A percentile compares a stretch with the other conserved stretches of the same genome.
Evolutionary conservation across 2,797 vertebrate genomes (phyloP).

Genomic region (Micromesistius poutassou): DNA sequence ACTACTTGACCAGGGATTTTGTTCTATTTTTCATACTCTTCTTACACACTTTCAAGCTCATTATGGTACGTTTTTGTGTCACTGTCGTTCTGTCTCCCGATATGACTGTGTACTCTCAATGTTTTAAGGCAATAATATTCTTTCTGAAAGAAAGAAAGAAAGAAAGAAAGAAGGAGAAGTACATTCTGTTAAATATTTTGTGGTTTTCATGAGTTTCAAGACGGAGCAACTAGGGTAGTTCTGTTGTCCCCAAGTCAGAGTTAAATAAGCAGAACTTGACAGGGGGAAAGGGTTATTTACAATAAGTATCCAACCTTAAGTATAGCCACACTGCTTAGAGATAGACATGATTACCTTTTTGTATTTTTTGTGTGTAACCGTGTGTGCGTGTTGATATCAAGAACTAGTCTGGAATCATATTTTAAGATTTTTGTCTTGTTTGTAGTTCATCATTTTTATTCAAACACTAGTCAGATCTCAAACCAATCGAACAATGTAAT

Average conservation of each 20-base stretch:
- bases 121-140: conserved; percentile 59
- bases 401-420: neutral
- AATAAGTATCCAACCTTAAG: neutral
- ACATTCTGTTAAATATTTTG: neutral
- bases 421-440: neutral
- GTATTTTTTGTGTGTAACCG: neutral
- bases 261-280: neutral
- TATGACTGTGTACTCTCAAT: conserved; percentile 24
- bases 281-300: neutral
- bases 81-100: neutral
- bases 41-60: neutral
- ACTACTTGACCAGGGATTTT: neutral
- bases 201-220: conserved; percentile 30
- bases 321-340: neutral
- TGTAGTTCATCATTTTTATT: neutral
- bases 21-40: neutral
- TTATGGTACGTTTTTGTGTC: neutral
- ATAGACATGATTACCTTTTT: neutral
- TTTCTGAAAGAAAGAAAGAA: conserved; percentile 45
- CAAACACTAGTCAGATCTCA: neutral
- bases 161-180: conserved; percentile 12
- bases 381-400: neutral
- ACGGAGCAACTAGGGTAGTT: conserved; percentile 27
- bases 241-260: conserved; percentile 31
- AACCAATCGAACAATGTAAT: neutral